A percentile compares a stretch with the other conserved stretches of the same genome.
Conservation (phyloP, 1,140 invertebrate genomes). For the Hestina assimilis region DNA sequence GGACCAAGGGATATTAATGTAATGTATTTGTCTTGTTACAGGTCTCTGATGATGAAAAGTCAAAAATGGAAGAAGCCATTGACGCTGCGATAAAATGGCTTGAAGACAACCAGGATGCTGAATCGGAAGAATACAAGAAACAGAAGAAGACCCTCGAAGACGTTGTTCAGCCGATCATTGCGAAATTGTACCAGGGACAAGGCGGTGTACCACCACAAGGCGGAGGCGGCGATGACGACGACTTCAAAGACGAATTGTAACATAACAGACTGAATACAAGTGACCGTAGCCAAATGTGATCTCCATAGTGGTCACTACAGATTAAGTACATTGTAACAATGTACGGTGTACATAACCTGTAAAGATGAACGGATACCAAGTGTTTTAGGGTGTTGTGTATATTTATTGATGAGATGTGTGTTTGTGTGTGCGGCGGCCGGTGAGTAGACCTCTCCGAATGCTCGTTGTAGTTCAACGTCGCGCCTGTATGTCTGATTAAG, state of each 20-base stretch:
- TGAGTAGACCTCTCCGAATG: conserved; percentile 21
- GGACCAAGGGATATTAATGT: no score
- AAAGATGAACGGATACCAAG: conserved; percentile 46
- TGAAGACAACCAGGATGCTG: conserved; percentile 96
- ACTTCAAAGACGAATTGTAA: conserved; percentile 94
- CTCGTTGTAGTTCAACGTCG: conserved; percentile 27
- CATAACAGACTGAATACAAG: conserved; percentile 50
- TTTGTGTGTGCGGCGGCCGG: conserved; percentile 30
- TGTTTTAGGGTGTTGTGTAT: conserved; percentile 68
- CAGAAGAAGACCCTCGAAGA: conserved; percentile 98
- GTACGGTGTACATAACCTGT: conserved; percentile 38
- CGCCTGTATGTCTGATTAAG: conserved; percentile 29
- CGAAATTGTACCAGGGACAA: conserved; percentile 95
- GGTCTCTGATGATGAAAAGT: conserved; percentile 93
- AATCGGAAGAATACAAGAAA: conserved; percentile 95
- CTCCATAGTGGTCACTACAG: conserved; percentile 40
- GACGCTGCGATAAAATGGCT: conserved; percentile 99
- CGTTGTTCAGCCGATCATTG: conserved; percentile 97
- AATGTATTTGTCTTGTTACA: conserved; percentile 42
- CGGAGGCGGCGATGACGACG: conserved; percentile 85
- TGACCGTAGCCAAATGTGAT: conserved; percentile 67
- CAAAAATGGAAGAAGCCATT: conserved; percentile 96
- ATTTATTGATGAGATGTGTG: conserved; percentile 60
- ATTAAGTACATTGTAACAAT: conserved; percentile 23
- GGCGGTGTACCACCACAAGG: conserved; percentile 87